phyloP scores from a whole-genome alignment of 2,888 invertebrate species.

The Noctua pronuba region DNA sequence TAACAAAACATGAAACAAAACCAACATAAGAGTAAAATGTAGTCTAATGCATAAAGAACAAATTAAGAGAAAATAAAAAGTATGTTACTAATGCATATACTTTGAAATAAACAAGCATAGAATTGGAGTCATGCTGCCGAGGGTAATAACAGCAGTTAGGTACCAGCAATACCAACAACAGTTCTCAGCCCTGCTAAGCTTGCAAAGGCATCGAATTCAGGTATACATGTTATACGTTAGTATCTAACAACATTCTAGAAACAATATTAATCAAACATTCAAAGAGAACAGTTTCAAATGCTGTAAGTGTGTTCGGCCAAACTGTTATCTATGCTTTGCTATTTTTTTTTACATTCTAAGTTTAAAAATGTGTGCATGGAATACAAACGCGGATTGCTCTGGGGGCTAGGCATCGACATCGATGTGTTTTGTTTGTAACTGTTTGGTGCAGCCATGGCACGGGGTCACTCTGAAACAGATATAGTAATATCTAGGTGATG shows the following conservation, averaged over 20 bases:
- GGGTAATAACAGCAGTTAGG: conserved; percentile 81
- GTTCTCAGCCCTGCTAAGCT: conserved; percentile 84
- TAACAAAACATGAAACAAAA: conserved; percentile 94
- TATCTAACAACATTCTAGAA: conserved; percentile 83
- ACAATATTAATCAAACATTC: conserved; percentile 69
- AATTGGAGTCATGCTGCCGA: conserved; percentile 85
- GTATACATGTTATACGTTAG: conserved; percentile 78
- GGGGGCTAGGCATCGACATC: conserved; percentile 93
- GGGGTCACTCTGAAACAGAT: conserved; percentile 62
- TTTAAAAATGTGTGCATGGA: conserved; percentile 66
- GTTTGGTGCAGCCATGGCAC: conserved; percentile 94
- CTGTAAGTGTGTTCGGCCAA: conserved; percentile 67
- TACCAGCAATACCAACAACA: conserved; percentile 83
- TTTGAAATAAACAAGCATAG: conserved; percentile 81
- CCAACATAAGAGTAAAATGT: conserved; percentile 92
- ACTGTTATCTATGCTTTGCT: conserved; percentile 69
- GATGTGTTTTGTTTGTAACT: conserved; percentile 96
- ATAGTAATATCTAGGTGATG: background rate
- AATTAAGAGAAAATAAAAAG: conserved; percentile 78
- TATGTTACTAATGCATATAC: conserved; percentile 81
- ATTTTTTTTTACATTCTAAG: conserved; percentile 37
- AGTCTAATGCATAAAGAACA: conserved; percentile 87
- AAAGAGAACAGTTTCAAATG: conserved; percentile 66
- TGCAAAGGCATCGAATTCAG: conserved; percentile 79
- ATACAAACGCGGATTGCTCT: conserved; percentile 93